Evolutionary conservation across 2,797 vertebrate species (phyloP), one percentile per base, ranked within the genome.

Genomic region (Rhinophrynus dorsalis): DNA sequence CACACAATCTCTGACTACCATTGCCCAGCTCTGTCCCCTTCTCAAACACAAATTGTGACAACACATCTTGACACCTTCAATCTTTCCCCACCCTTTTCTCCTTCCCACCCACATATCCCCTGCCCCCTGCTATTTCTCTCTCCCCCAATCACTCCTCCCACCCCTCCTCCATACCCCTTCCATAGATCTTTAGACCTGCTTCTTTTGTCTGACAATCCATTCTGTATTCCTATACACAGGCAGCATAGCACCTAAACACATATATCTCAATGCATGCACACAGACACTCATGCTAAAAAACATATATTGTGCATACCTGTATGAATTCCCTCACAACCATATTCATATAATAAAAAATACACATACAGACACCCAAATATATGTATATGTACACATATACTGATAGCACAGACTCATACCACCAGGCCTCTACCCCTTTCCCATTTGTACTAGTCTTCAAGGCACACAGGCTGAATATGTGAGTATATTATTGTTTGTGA

Each of bases 131-230:
- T 21, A 40, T 45, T 50, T 65, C 54, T 73, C 47, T 52, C 26
- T 52, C n/a, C 37, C 60, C 38, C 40, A 55, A 32, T 70, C 68
- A 48, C 35, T 51, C 60, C 50, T 27, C 42, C 29, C 51, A 2
- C 6, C 60, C 68, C 30, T 35, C 68, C 68, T 55, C 62, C 62
- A 54, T 58, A n/a, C n/a, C 51, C 68, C 30, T 35, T 20, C 17
- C 40, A 44, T 2, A 18, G 15, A 32, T 59, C 26, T 59, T 40
- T 37, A 33, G 29, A 26, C 21, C n/a, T 69, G 33, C 55, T 5
- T 38, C 55, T 67, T 66, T 73, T 73, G 33, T 66, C 62, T 66
- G 54, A 63, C 52, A 58, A 32, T 42, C 21, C 20, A 44, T 66
- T 73, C 13, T 38, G 21, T 54, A 45, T 44, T 62, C 12, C 12